Evolutionary conservation across 2,888 invertebrate genomes (phyloP).

Genomic region (Barypeithes pellucidus): DNA sequence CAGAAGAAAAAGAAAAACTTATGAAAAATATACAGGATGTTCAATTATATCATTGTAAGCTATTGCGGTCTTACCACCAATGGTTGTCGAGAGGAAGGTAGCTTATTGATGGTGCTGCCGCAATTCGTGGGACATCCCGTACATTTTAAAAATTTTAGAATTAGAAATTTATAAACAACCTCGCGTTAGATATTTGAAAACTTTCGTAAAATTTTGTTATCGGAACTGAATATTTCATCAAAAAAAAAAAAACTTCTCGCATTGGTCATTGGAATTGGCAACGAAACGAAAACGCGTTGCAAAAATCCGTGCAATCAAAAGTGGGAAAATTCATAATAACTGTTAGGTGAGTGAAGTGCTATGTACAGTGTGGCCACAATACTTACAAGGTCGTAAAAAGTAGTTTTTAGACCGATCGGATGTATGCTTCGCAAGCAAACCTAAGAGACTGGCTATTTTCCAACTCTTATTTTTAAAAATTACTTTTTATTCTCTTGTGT

Average conservation of each 20-base stretch:
- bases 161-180: constrained; percentile 12
- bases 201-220: constrained; percentile 16
- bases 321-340: constrained; percentile 1
- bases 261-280: constrained; percentile 26
- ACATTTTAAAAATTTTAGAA: constrained; percentile 11
- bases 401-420: background rate
- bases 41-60: background rate
- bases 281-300: constrained; percentile 20
- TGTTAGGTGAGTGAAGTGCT: constrained; percentile 6
- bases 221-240: constrained; percentile 18
- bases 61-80: background rate
- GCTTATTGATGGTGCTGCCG: background rate
- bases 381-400: background rate
- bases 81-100: background rate
- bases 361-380: constrained; percentile 25
- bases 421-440: too few relatives aligned
- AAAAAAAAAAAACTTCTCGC: constrained; percentile 23
- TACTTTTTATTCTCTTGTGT: background rate
- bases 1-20: constrained; percentile 58
- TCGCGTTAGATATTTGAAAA: constrained; percentile 3
- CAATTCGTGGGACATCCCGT: constrained; percentile 15
- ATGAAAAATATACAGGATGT: constrained; percentile 51
- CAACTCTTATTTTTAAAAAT: background rate
- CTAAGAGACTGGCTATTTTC: background rate
- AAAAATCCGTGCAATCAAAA: constrained; percentile 11